Base-by-base conservation (phyloP, 2,888 invertebrate genomes). In the Cotesia congregata region DNA sequence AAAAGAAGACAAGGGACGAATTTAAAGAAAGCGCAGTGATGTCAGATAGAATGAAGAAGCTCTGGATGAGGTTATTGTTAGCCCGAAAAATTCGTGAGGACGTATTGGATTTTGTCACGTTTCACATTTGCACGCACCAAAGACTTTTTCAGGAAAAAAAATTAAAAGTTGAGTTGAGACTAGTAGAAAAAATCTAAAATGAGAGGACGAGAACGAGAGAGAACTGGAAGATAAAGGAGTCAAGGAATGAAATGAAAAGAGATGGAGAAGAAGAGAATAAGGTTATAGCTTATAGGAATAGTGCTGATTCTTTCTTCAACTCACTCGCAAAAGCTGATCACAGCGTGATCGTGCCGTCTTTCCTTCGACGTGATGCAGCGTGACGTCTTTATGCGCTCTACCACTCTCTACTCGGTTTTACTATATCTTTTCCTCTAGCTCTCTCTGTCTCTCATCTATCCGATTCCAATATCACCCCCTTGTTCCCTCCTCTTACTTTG, bases 41-140 rank as follows among this genome's bases (percentile, higher is more conserved):
- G 62, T 64, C 69, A 78, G 70, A 67, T 40, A 75, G 69, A 78
- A 77, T 71, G 74, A 72, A 62, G 78, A 77, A 71, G 78, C 64
- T 78, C 79, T 79, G 80, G 83, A 82, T 82, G 83, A 83, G 82
- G 84, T 83, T 84, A 85, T 86, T 86, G 88, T 88, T 87, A 85
- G 82, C 83, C 84, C 83, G 78, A 79, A 78, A 74, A 74, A 77
- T 12, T 60, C 38, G 40, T 7, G 78, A 79, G 80, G 79, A 79
- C 83, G 83, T 50, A 85, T 81, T 81, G 82, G 83, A 84, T 82
- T 84, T 85, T 87, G 88, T 88, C 88, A 88, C 88, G 88, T 88
- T 85, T 88, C 87, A 85, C 86, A 88, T 88, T 50, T 87, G 86
- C 88, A 88, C 88, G 88, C 88, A 88, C 85, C 84, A 84, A 77